Base-by-base conservation (phyloP, 2,113 vertebrate species). In the Cyrtonyx montezumae region DNA sequence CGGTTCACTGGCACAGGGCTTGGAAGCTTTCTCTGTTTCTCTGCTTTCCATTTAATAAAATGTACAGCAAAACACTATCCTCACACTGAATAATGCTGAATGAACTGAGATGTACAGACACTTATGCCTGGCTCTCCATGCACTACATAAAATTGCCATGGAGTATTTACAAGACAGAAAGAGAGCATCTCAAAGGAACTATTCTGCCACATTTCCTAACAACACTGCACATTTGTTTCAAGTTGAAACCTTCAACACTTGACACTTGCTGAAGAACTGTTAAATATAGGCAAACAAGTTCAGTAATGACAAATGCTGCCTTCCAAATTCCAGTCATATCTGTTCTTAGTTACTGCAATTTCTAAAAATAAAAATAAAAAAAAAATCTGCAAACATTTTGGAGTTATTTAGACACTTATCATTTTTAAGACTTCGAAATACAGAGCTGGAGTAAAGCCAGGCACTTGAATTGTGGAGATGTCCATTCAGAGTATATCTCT, bases 341-440 rank as follows among this genome's bases (percentile, higher is more conserved):
- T 97, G 91, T 84, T 95, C 77, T 96, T 95, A 97, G 96, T 97
- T 97, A 97, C 78, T 97, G 95, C 83, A 96, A 96, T 96, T 97
- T 97, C 77, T 89, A 96, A 18, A 78, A 76, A 71, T 55, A 65
- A 62, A 34, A 93, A 73, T 79, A 83, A 97, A 97, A 30, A 9
- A 53, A 28, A 53, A 28, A 53, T 53, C 30, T 28, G 40, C 84
- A 97, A 92, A 90, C 22, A 40, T 73, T 58, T 77, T 93, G 79
- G 85, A 95, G 82, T 92, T 95, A 45, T 85, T 96, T 82, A 91
- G 88, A 95, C 79, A 96, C 90, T 96, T 93, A 93, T 68, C 55
- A 96, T 97, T 97, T 98, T 97, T 97, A 97, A 97, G 96, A 95
- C 93, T 88, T 88, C 78, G 94, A 96, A 97, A 97, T 97, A 97